Evolutionary conservation across 2,113 vertebrate genomes (phyloP), one percentile per base, ranked within the genome.

Genomic region (Ascaphus truei): DNA sequence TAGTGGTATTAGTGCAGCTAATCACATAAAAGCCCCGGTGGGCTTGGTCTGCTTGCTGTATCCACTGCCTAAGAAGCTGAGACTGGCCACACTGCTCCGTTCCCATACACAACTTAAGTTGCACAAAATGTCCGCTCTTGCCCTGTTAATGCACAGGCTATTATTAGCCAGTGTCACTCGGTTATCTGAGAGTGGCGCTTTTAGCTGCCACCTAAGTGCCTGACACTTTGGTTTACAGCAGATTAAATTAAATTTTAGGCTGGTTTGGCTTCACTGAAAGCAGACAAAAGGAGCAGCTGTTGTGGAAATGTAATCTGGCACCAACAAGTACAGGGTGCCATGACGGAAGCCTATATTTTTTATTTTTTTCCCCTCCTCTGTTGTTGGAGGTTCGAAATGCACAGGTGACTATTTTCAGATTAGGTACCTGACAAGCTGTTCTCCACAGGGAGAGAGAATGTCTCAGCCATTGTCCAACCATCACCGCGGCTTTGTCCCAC

Each of bases 171-270:
- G 86, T 94, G 93, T 89, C 86, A 87, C 81, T 87, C 81, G 81
- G 89, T 88, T 91, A 92, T 92, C 86, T 73, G 90, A 93, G 91
- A 93, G 89, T 86, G 79, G 79, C n/a, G 77, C 90, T 95, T 93
- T 93, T 90, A 93, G 91, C 89, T 85, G 86, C 88, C 89, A 85
- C 86, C 89, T 85, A 84, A 92, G 89, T 87, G 90, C 81, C 87
- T 91, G 89, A 88, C 88, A 90, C 91, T 93, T 89, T 89, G 90
- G 89, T 85, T 95, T 91, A 79, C 82, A 75, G 83, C 85, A 92
- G 91, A 91, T 93, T 93, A 92, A 93, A 92, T 95, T 91, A 94
- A 92, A 93, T 94, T 95, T 94, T 93, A 93, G 92, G 84, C 88
- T 81, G 84, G 84, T 91, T 94, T 93, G 89, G 83, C 85, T 89